Conservation (phyloP, 2,113 vertebrate genomes). For the Cathartes aura region DNA sequence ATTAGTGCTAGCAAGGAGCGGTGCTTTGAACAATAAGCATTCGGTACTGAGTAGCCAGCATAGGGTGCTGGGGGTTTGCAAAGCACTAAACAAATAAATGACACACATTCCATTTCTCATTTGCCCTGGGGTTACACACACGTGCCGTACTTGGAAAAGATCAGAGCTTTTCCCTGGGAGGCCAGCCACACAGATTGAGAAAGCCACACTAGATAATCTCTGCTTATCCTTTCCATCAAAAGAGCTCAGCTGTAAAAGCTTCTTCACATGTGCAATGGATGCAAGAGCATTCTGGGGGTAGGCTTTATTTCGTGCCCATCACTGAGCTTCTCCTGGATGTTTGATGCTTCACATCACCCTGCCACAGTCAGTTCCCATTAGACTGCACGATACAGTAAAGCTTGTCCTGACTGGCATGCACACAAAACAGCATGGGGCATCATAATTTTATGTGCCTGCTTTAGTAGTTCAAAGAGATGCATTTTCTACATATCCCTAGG, state of each 20-base stretch:
- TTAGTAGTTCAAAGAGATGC: not conserved
- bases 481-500: not conserved
- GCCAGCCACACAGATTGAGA: constrained; percentile 39
- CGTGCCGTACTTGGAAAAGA: not conserved
- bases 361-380: not conserved
- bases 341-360: not conserved
- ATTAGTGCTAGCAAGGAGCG: not conserved
- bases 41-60: not conserved
- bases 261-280: not conserved
- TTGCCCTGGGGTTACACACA: not conserved
- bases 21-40: constrained; percentile 12
- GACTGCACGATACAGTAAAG: not conserved
- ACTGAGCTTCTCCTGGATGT: not conserved
- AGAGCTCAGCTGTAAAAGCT: constrained; percentile 11
- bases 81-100: constrained; percentile 55
- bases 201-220: not conserved
- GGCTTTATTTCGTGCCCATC: not conserved
- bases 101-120: constrained; percentile 32
- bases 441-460: not conserved
- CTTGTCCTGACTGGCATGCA: not conserved
- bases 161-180: constrained; percentile 5
- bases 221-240: not conserved
- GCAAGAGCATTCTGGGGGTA: not conserved
- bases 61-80: not conserved
- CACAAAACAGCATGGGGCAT: not conserved